phyloP scores from a whole-genome alignment of 2,113 vertebrate species.

The Plecotus auritus region DNA sequence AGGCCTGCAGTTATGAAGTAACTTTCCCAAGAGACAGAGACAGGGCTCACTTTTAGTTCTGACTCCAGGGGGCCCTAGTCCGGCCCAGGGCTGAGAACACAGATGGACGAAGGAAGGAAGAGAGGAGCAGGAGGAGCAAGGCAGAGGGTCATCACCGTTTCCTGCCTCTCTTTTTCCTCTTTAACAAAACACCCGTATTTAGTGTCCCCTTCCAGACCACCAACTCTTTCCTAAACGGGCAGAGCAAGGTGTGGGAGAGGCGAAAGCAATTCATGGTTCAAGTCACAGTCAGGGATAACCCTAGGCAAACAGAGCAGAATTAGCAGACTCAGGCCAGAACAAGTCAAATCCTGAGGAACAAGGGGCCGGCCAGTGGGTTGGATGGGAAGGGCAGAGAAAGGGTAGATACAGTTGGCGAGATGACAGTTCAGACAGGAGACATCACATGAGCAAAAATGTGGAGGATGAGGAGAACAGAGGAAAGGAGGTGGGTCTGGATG shows the following conservation, averaged over 20 bases:
- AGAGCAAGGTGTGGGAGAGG: background rate
- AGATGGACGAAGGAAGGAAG: background rate
- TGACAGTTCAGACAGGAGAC: background rate
- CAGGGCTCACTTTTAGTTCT: background rate
- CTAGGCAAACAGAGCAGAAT: background rate
- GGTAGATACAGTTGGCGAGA: background rate
- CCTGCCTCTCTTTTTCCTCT: background rate
- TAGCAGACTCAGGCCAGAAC: background rate
- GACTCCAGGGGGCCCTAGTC: background rate
- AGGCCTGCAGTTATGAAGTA: background rate
- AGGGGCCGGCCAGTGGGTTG: rapidly evolving
- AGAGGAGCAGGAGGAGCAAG: no score
- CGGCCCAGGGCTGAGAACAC: background rate
- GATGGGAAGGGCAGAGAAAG: background rate
- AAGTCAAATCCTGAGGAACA: background rate
- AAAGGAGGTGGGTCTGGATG: background rate
- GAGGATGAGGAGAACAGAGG: background rate
- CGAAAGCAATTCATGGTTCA: background rate
- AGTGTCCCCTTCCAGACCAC: background rate
- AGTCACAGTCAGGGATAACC: background rate
- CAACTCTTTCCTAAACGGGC: background rate
- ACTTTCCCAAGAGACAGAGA: background rate
- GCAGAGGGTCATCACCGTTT: background rate
- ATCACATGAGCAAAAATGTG: rapidly evolving
- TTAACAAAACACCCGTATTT: background rate